Conservation (phyloP, 1,140 invertebrate genomes). For the Diuraphis noxia region DNA sequence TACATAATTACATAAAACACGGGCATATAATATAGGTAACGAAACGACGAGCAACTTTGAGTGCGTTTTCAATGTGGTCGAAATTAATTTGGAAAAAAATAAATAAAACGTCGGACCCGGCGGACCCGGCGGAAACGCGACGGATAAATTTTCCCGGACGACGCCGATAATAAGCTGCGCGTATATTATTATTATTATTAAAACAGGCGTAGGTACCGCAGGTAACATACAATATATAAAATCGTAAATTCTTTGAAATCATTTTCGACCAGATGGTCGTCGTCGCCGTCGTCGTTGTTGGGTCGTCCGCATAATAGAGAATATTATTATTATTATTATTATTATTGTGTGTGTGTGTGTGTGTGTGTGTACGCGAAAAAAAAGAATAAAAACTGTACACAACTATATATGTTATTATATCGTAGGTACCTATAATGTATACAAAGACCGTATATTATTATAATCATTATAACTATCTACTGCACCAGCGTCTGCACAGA, state of each 20-base stretch:
- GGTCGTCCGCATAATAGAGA: background rate
- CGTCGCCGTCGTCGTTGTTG: background rate
- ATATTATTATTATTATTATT: background rate
- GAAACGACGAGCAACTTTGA: background rate
- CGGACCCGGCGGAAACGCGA: background rate
- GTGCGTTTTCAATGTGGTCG: background rate
- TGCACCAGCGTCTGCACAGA: background rate
- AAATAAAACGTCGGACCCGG: no score
- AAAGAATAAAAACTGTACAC: background rate
- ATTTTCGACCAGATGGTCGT: background rate
- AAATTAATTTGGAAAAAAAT: background rate
- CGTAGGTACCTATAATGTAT: background rate
- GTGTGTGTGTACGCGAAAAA: background rate
- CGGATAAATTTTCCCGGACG: background rate
- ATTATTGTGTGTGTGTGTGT: background rate
- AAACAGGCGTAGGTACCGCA: background rate
- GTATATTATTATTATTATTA: background rate
- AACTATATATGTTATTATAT: background rate
- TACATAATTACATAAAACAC: no score
- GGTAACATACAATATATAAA: background rate
- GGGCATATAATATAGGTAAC: background rate
- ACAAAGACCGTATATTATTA: background rate
- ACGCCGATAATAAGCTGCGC: background rate
- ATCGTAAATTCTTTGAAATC: constrained; percentile 4
- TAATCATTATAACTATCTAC: constrained; percentile 4